phyloP scores from a whole-genome alignment of 2,797 vertebrate species.

The Smutsia temminckii region DNA sequence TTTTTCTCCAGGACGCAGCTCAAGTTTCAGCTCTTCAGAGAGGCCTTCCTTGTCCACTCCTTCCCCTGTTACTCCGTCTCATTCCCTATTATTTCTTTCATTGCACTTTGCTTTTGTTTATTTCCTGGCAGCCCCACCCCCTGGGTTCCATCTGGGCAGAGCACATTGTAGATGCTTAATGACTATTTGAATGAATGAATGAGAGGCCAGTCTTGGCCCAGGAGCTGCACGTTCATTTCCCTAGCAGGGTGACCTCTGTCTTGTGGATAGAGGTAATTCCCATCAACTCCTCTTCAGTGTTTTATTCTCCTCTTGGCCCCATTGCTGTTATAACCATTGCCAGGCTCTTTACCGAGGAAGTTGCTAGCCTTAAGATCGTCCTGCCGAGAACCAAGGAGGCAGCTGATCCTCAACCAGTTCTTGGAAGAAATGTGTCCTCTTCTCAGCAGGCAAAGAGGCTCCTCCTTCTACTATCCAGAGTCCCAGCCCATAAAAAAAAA shows the following conservation, averaged over 20 bases:
- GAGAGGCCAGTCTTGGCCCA: neutral
- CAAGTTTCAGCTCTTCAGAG: neutral
- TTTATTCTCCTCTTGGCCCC: neutral
- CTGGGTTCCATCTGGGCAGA: neutral
- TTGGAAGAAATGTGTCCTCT: neutral
- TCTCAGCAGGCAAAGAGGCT: neutral
- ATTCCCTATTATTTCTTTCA: neutral
- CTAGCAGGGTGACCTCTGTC: neutral
- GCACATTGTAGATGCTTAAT: neutral
- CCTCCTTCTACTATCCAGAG: constrained; percentile 8
- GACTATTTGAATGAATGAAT: neutral
- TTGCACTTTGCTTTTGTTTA: neutral
- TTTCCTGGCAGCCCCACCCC: neutral
- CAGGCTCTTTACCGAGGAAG: constrained; percentile 4
- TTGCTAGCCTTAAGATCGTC: constrained; percentile 11
- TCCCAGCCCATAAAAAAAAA: constrained; percentile 3
- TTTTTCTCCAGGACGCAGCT: neutral
- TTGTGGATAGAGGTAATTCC: neutral
- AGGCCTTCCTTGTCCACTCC: neutral
- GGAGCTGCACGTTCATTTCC: neutral
- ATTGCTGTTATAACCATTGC: neutral
- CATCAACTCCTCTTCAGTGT: neutral
- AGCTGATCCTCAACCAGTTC: neutral
- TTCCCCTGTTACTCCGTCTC: neutral
- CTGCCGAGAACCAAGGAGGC: neutral